Evolutionary conservation across 2,113 vertebrate species (phyloP).

Genomic region (Tachycineta bicolor): DNA sequence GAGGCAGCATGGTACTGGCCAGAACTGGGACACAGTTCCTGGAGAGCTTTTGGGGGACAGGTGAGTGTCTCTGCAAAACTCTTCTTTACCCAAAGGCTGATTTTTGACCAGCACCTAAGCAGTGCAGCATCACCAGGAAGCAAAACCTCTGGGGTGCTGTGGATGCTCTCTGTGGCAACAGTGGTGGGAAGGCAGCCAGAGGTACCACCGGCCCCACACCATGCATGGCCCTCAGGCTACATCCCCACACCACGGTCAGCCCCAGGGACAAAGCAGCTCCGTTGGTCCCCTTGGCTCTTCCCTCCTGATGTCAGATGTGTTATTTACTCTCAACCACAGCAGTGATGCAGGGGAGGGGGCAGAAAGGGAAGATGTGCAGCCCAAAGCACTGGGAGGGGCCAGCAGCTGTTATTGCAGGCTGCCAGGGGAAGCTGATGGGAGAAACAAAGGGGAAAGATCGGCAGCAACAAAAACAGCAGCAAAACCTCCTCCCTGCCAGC

Average conservation of each 20-base stretch:
- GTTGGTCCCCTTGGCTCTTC: not conserved
- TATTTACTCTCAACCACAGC: not conserved
- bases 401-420: not conserved
- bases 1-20: not conserved
- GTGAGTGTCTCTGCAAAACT: not conserved
- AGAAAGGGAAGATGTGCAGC: not conserved
- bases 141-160: not conserved
- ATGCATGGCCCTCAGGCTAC: rapidly evolving
- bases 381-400: not conserved
- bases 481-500: not conserved
- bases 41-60: not conserved
- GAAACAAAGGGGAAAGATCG: not conserved
- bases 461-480: not conserved
- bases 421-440: not conserved
- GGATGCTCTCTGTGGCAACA: not conserved
- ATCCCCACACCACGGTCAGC: not conserved
- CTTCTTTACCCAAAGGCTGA: not conserved
- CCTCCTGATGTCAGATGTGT: not conserved
- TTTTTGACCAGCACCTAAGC: not conserved
- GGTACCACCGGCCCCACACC: not conserved
- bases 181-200: not conserved
- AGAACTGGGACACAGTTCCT: not conserved
- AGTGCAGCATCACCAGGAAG: not conserved
- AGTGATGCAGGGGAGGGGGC: not conserved
- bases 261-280: not conserved